These are phyloP conservation scores for Cyaniris semiargus DNA, from an alignment of 2,888 invertebrate genomes.

Conservation along the genomic window DNA sequence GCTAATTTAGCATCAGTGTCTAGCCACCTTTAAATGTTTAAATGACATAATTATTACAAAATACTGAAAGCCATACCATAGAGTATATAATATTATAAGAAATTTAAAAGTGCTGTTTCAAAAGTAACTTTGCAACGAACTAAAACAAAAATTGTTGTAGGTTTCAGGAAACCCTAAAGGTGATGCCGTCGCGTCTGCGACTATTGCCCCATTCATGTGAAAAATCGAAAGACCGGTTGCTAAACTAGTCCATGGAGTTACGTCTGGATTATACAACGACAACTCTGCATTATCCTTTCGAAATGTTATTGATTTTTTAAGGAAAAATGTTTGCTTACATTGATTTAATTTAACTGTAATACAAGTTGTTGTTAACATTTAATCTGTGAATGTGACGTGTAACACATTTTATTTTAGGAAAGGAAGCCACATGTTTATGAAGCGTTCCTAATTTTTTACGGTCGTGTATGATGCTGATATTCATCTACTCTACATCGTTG, in stretches of 20 bases:
- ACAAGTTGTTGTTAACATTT: background rate
- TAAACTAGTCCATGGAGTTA: conserved; percentile 35
- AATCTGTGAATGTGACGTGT: background rate
- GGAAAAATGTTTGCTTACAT: conserved; percentile 12
- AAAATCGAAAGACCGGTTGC: conserved; percentile 42
- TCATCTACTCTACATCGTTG: background rate
- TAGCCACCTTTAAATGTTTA: no score
- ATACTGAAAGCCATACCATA: background rate
- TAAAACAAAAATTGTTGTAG: conserved; percentile 60
- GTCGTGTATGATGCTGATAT: background rate
- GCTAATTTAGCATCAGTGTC: no score
- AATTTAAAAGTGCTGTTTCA: conserved; percentile 37
- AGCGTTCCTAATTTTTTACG: conserved; percentile 16
- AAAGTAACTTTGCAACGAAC: conserved; percentile 55
- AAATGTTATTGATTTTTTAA: conserved; percentile 16
- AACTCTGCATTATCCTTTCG: background rate
- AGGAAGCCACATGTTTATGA: background rate
- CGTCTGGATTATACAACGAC: conserved; percentile 26
- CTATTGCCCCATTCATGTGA: conserved; percentile 48
- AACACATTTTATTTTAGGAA: background rate
- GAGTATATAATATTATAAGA: conserved; percentile 29
- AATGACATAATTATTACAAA: no score
- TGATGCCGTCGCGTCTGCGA: conserved; percentile 49
- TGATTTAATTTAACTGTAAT: background rate
- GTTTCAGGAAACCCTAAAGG: conserved; percentile 71